These are phyloP conservation scores for Apocheima hispidaria DNA, from an alignment of 2,888 invertebrate species.

Conservation along the genomic window DNA sequence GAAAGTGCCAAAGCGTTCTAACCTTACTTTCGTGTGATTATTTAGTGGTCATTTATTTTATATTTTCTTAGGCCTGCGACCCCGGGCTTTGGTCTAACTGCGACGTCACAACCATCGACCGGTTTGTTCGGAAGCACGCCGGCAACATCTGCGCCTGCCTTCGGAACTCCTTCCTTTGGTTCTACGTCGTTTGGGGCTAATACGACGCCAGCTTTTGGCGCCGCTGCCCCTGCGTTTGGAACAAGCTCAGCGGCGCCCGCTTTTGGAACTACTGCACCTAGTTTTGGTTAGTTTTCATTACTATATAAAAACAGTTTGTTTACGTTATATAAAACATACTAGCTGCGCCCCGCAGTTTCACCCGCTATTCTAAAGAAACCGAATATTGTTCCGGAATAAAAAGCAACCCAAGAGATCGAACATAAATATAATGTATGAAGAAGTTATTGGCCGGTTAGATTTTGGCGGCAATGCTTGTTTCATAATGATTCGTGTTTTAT, in stretches of 20 bases:
- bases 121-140: slow-evolving; percentile 71
- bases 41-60: slow-evolving; percentile 9
- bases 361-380: too few relatives aligned
- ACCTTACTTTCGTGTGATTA: slow-evolving; percentile 13
- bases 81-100: slow-evolving; percentile 67
- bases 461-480: too few relatives aligned
- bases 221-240: slow-evolving; percentile 58
- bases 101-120: slow-evolving; percentile 66
- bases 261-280: slow-evolving; percentile 56
- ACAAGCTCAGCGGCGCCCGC: slow-evolving; percentile 56
- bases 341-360: too few relatives aligned
- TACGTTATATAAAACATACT: too few relatives aligned
- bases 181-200: slow-evolving; percentile 51
- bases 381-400: too few relatives aligned
- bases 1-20: not conserved
- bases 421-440: too few relatives aligned
- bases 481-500: too few relatives aligned
- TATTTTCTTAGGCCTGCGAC: slow-evolving; percentile 66
- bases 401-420: too few relatives aligned
- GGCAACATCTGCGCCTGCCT: slow-evolving; percentile 55
- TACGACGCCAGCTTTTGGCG: slow-evolving; percentile 35
- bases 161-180: slow-evolving; percentile 51
- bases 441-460: too few relatives aligned
- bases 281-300: slow-evolving; percentile 52
- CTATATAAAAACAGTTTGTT: too few relatives aligned